These are phyloP conservation scores for Lagopus leucura DNA, from an alignment of 2,113 vertebrate species.

Conservation along the genomic window DNA sequence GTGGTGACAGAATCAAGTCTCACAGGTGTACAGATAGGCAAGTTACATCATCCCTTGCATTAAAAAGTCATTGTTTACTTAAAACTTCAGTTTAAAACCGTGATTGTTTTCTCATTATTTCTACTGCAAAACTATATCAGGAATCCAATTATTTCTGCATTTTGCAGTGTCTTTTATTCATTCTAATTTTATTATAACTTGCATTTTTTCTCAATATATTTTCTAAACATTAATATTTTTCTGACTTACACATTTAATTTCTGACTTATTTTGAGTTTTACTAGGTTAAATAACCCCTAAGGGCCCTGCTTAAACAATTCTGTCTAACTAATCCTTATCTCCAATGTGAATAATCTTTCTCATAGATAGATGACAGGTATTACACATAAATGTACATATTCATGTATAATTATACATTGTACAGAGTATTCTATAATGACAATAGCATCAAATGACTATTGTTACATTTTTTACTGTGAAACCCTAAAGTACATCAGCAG, in stretches of 20 bases:
- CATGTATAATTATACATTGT: neutral
- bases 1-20: neutral
- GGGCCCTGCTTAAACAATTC: rapidly evolving
- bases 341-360: neutral
- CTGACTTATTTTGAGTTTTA: neutral
- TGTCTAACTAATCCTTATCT: neutral
- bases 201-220: neutral
- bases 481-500: neutral
- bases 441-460: neutral
- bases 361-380: neutral
- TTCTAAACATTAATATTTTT: neutral
- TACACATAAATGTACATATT: neutral
- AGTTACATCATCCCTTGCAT: neutral
- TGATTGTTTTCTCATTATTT: neutral
- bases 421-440: neutral
- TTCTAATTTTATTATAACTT: neutral
- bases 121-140: neutral
- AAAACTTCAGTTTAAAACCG: neutral
- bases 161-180: neutral
- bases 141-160: neutral
- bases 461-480: neutral
- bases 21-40: neutral
- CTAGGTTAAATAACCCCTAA: neutral
- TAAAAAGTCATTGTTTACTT: neutral
- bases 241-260: neutral